A percentile compares a stretch with the other conserved stretches of the same genome.
Evolutionary conservation across 1,140 invertebrate genomes (phyloP).

Genomic region (Diplogasteroides magnus): DNA sequence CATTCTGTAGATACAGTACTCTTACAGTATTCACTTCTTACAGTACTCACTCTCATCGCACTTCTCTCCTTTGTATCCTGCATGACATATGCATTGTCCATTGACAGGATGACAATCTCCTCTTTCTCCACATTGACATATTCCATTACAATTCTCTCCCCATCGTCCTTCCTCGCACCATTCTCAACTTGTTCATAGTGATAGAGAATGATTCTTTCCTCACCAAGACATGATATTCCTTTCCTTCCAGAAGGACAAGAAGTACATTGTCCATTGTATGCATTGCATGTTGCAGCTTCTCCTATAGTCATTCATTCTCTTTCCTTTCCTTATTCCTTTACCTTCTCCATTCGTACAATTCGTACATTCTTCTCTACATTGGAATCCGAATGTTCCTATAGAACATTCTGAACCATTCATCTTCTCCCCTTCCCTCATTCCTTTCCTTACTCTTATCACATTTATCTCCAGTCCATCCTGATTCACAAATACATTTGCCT

Average conservation of each 20-base stretch:
- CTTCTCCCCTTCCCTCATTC: too few relatives aligned
- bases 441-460: constrained; percentile 42
- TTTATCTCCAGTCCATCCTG: constrained; percentile 60
- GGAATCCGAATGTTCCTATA: constrained; percentile 54
- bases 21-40: constrained; percentile 62
- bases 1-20: constrained; percentile 40
- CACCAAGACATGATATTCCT: neutral
- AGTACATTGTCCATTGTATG: constrained; percentile 12
- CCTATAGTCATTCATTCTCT: constrained; percentile 34
- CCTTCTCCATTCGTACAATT: constrained; percentile 56
- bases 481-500: constrained; percentile 74
- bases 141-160: constrained; percentile 35
- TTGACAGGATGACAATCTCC: constrained; percentile 45
- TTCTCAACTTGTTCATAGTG: constrained; percentile 2
- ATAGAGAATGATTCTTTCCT: constrained; percentile 1
- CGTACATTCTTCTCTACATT: constrained; percentile 56
- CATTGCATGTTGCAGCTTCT: constrained; percentile 41
- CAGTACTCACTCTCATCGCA: constrained; percentile 47
- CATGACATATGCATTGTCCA: constrained; percentile 50
- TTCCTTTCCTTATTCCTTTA: constrained; percentile 32
- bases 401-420: constrained; percentile 49
- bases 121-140: constrained; percentile 40
- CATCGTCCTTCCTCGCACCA: constrained; percentile 22
- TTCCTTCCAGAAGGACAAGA: constrained; percentile 22
- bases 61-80: constrained; percentile 46